Conservation (phyloP, 1,140 invertebrate species). For the Trinorchestia longiramus region DNA sequence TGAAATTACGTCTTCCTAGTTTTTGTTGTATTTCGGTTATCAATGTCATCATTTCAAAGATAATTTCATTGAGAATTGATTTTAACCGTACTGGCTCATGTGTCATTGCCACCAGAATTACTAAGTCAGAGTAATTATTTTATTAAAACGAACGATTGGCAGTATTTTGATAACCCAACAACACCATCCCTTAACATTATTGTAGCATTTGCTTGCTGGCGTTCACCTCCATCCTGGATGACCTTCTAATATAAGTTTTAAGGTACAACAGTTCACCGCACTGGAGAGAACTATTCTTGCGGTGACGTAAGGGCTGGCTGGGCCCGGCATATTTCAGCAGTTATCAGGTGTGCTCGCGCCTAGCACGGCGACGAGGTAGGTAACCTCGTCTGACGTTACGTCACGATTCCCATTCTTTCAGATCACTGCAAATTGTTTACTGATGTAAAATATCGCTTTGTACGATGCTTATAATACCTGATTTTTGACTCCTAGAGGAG, state of each 20-base stretch:
- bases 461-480: not conserved
- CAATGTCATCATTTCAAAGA: too few species aligned
- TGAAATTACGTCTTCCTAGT: too few species aligned
- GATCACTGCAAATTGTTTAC: not conserved
- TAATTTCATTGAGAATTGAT: too few species aligned
- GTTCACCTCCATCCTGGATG: not conserved
- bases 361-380: not conserved
- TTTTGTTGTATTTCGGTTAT: too few species aligned
- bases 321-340: not conserved
- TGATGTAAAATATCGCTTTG: not conserved
- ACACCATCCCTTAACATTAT: not conserved
- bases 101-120: too few species aligned
- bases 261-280: not conserved
- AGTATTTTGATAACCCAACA: not conserved
- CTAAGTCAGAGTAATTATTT: too few species aligned
- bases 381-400: not conserved
- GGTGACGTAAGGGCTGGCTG: not conserved
- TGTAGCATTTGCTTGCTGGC: not conserved
- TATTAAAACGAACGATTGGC: not conserved
- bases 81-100: too few species aligned
- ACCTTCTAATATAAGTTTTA: not conserved
- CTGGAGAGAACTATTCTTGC: not conserved
- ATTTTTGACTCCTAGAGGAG: not conserved
- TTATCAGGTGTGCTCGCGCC: not conserved
- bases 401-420: not conserved